Conservation (phyloP, 2,113 vertebrate genomes). For the Protobothrops mucrosquamatus region DNA sequence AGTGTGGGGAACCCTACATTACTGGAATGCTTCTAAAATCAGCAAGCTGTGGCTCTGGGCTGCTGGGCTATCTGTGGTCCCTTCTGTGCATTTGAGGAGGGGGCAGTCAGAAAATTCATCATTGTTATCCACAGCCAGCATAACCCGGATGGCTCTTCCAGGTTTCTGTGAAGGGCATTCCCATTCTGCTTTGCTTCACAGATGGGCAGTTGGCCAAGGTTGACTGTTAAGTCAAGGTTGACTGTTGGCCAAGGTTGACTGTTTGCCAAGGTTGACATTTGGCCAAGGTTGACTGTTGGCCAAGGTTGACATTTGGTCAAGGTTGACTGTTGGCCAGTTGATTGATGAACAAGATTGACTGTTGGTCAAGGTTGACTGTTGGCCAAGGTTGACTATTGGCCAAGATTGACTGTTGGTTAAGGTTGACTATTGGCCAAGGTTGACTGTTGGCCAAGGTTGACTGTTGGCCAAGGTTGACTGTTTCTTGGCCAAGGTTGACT, state of each 20-base stretch:
- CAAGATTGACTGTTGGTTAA: not conserved
- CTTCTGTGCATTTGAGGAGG: not conserved
- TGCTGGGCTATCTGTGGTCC: not conserved
- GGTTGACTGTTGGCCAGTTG: too few relatives aligned
- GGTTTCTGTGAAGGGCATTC: not conserved
- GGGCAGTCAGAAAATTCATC: not conserved
- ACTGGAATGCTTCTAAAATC: not conserved
- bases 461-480: not conserved
- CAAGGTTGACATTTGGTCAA: too few relatives aligned
- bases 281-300: fast-evolving
- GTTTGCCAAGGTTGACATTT: not conserved
- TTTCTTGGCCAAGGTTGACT: too few relatives aligned
- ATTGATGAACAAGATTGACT: too few relatives aligned
- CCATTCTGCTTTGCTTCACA: not conserved
- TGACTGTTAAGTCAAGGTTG: not conserved
- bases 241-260: not conserved
- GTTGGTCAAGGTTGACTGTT: too few relatives aligned
- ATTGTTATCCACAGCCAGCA: not conserved
- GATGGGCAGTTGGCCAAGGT: too few relatives aligned
- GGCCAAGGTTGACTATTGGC: not conserved
- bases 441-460: not conserved
- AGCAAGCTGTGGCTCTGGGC: not conserved
- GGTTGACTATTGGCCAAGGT: not conserved
- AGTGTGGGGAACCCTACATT: not conserved
- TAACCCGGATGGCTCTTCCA: not conserved